phyloP scores from a whole-genome alignment of 2,113 vertebrate genomes.

The Macrotus californicus region DNA sequence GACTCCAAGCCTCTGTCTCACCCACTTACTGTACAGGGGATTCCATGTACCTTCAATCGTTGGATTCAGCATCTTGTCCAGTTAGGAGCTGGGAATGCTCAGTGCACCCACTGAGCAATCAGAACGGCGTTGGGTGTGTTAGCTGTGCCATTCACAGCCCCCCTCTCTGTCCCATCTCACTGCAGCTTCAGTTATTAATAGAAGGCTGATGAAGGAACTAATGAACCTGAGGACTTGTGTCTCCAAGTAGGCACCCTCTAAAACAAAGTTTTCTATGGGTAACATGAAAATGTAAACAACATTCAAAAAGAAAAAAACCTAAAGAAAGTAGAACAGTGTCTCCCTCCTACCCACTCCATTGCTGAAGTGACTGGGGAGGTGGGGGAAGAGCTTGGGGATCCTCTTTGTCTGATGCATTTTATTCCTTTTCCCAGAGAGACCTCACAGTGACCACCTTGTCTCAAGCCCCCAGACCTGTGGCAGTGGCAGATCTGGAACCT shows the following conservation, averaged over 20 bases:
- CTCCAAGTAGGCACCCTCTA: not conserved
- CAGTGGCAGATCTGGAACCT: not conserved
- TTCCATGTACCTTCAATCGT: not conserved
- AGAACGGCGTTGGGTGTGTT: not conserved
- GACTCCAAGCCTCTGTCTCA: not conserved
- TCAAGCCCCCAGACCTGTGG: not conserved
- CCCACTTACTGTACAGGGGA: not conserved
- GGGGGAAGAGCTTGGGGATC: not conserved
- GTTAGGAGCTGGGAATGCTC: not conserved
- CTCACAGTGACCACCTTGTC: not conserved
- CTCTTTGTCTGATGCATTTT: not conserved
- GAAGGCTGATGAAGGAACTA: not conserved
- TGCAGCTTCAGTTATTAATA: not conserved
- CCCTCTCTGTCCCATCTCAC: not conserved
- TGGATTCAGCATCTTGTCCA: not conserved
- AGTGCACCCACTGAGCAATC: not conserved
- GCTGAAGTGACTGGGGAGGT: not conserved
- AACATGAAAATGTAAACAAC: not conserved
- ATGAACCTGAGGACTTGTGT: not conserved
- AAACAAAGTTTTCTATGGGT: not conserved
- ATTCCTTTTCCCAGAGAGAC: not conserved
- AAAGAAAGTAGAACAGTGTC: not conserved
- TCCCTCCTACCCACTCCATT: not conserved
- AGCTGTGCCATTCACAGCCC: not conserved
- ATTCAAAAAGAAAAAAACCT: not conserved